Evolutionary conservation across 2,113 vertebrate species (phyloP), one percentile per base, ranked within the genome.

Genomic region (Lepidothrix coronata): DNA sequence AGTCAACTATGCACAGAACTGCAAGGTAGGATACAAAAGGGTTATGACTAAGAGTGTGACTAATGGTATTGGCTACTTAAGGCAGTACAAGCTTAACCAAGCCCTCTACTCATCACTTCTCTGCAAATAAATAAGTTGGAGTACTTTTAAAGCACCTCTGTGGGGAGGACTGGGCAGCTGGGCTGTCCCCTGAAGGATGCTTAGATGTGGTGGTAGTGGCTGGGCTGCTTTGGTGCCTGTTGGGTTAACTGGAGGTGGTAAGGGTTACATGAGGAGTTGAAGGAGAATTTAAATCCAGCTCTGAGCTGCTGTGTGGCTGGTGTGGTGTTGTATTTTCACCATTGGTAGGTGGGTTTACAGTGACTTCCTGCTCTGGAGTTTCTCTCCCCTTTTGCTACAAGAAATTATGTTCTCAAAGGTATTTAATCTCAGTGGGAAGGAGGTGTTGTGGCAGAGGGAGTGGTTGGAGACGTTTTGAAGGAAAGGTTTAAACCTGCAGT

Each of bases 1-100:
- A 28, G 33, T 12, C 13, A 25, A 3, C 4, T 0, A 4, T 7
- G 24, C 8, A 13, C 2, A 5, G 12, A 52, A 14, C 3, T 11
- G 3, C 5, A 37, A 81, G 61, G 80, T 48, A 81, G 39, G 77
- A 43, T 14, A 5, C 3, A 1, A 48, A 12, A 5, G 5, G 1
- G 5, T 30, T 51, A 4, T 46, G 58, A 39, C 6, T 19, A 25
- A 44, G 14, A 12, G 12, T 52, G 15, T 68, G 49, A 4, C 22
- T 76, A 23, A 22, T 65, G 24, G 2, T 39, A 4, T 24, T 28
- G 66, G 13, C 27, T 63, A 21, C 5, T 37, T 62, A 49, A 58
- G 43, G 22, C 20, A 15, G 7, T 39, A 2, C 2, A 33, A 54
- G 11, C 8, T 67, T 46, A n/a, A 46, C 4, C 1, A 30, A 72